Conservation (phyloP, 2,797 vertebrate species). For the Pogonophryne albipinna region DNA sequence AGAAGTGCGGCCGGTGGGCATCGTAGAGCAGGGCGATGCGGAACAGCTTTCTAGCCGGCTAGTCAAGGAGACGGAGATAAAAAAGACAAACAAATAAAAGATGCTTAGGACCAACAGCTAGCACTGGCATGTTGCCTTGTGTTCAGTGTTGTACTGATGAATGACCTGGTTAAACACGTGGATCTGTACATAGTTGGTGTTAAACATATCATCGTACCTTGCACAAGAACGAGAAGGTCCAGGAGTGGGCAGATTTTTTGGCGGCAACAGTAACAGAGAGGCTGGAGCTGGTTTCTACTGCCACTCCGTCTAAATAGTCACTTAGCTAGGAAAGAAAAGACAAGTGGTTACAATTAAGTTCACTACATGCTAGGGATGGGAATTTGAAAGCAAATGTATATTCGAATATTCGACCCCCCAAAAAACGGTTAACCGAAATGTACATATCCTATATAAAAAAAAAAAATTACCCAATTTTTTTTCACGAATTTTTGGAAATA, state of each 20-base stretch:
- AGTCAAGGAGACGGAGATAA: slow-evolving; percentile 2
- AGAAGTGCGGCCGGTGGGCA: slow-evolving; percentile 98
- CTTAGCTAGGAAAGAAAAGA: slow-evolving; percentile 86
- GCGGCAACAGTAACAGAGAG: slow-evolving; percentile 95
- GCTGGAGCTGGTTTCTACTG: slow-evolving; percentile 93
- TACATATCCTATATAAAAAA: too few relatives aligned
- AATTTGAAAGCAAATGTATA: too few relatives aligned
- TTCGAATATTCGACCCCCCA: too few relatives aligned
- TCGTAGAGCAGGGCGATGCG: slow-evolving; percentile 97
- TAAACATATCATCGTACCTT: slow-evolving; percentile 86
- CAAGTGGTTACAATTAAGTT: background rate
- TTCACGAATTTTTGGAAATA: too few relatives aligned
- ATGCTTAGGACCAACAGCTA: background rate
- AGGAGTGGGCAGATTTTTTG: slow-evolving; percentile 96
- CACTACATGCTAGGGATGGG: too few relatives aligned
- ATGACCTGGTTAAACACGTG: background rate
- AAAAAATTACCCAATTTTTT: too few relatives aligned
- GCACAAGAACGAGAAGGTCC: slow-evolving; percentile 97
- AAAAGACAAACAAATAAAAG: background rate
- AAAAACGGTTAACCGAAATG: too few relatives aligned
- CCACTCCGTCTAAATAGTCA: slow-evolving; percentile 95
- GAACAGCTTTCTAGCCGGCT: slow-evolving; percentile 95
- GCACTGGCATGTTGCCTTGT: background rate
- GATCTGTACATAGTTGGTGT: background rate
- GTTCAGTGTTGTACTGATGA: background rate